Base-by-base conservation (phyloP, 2,113 vertebrate species). In the Neolamprologus caudopunctatus region DNA sequence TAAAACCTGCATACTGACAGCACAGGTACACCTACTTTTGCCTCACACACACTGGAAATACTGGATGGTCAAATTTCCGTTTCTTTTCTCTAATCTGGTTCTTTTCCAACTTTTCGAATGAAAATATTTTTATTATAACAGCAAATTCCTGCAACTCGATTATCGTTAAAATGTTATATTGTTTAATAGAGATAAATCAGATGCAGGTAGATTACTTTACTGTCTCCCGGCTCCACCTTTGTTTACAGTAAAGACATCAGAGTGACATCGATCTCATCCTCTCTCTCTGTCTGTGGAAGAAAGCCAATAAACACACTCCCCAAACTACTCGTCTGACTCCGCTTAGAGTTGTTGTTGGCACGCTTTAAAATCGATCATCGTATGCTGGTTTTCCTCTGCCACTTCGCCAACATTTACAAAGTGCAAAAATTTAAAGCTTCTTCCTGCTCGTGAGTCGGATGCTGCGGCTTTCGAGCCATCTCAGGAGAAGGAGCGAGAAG, bases 401-500 rank as follows among this genome's bases (percentile, higher is more conserved):
- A 21, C 68, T 1, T 71, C 84, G 75, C 66, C 68, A 26, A 88
- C 88, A 16, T 87, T 81, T 82, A 87, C 66, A 92, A 91, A 91
- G 94, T 93, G 93, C 91, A 91, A 84, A 75, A 85, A 89, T 51
- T 63, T 50, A 87, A 86, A 88, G 81, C 85, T 85, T 81, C 55
- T 11, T 61, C n/a, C 68, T 4, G 42, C 82, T 85, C 13, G 4
- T 8, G 37, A 73, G 37, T 37, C 9, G 35, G 47, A 75, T 13
- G 53, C 7, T 24, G 73, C 83, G 82, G 89, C 50, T 51, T 47
- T 50, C 2, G 16, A 78, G 71, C 71, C 73, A 78, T 31, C 47
- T 33, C 45, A 51, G 71, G 24, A 50, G 45, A 47, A 50, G 42
- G 26, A 13, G 73, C 11, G 26, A 51, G 24, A 78, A 50, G 42